Evolutionary conservation across 1,140 invertebrate genomes (phyloP).

Genomic region (Caenorhabditis brenneri): DNA sequence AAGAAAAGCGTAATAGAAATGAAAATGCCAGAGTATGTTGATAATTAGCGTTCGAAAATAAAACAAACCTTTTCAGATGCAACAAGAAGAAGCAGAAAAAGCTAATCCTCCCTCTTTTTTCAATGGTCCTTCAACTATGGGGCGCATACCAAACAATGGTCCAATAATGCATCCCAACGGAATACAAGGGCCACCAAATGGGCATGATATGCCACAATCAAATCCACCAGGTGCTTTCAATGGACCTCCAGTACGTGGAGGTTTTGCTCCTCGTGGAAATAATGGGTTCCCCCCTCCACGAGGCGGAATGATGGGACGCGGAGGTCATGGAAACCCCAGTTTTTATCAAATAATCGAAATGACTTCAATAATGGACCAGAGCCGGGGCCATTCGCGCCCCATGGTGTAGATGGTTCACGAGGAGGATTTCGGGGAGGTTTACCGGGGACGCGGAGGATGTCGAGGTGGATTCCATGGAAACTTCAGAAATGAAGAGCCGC

Average conservation of each 20-base stretch:
- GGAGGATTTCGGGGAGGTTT: background rate
- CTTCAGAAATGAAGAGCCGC: background rate
- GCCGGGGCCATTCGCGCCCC: background rate
- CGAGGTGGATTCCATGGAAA: background rate
- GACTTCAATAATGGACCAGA: background rate
- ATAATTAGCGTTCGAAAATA: background rate
- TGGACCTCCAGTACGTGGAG: background rate
- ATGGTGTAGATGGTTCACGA: background rate
- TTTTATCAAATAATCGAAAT: background rate
- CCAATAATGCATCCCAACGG: background rate
- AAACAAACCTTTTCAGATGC: background rate
- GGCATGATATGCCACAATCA: background rate
- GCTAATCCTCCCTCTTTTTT: constrained; percentile 9
- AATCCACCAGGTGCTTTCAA: background rate
- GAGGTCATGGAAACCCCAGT: background rate
- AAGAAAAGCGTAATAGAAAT: constrained; percentile 9
- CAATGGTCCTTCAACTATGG: background rate
- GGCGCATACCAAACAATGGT: background rate
- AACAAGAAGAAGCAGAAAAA: constrained; percentile 10
- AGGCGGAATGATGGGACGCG: background rate
- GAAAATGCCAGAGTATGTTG: constrained; percentile 26
- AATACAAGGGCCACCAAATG: background rate
- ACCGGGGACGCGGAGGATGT: background rate
- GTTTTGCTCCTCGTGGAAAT: background rate
- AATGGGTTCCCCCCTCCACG: background rate